Evolutionary conservation across 2,113 vertebrate genomes (phyloP), one percentile per base, ranked within the genome.

Genomic region (Catharus fuscescens): DNA sequence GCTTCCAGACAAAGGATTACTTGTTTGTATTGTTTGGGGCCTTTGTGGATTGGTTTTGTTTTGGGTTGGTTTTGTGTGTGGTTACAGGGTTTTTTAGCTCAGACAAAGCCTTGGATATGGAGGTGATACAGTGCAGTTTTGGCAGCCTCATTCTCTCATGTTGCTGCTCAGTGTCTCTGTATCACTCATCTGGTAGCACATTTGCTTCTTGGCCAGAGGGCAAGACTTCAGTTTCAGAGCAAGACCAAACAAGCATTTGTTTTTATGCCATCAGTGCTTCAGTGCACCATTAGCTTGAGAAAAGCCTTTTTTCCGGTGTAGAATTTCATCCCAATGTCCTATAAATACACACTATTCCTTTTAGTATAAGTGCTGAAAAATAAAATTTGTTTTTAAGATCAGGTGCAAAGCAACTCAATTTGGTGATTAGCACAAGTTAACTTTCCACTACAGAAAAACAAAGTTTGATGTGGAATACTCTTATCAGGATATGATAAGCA

Each of bases 181-280:
- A 95, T 95, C 88, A 64, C 62, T 95, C 93, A 85, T 94, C 84
- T 91, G 57, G 89, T 90, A 92, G 95, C 81, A 96, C 95, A 94
- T 79, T 92, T 94, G 93, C 89, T 97, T 82, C 95, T 85, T 66
- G 90, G 89, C 94, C 89, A 95, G 78, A 95, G 91, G 88, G 59
- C 84, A 76, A 66, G 85, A 85, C 87, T 94, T 85, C 36, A 77
- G 74, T 62, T 90, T 85, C 91, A 90, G 84, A 90, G n/a, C 53
- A 93, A 92, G 93, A 96, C 95, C 87, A 92, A 96, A 96, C 90
- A 96, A 95, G 50, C 70, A 59, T 94, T 96, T 95, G 32, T 87
- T 94, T 95, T 87, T 85, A 69, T 87, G 74, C 32, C 2, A 0
- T 85, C 42, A 47, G 50, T 85, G 29, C 24, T 82, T 87, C 71